A percentile compares a stretch with the other conserved stretches of the same genome.
Evolutionary conservation across 92 coral and sea anemone species (phyloP).

Genomic region (Heteractis magnifica): DNA sequence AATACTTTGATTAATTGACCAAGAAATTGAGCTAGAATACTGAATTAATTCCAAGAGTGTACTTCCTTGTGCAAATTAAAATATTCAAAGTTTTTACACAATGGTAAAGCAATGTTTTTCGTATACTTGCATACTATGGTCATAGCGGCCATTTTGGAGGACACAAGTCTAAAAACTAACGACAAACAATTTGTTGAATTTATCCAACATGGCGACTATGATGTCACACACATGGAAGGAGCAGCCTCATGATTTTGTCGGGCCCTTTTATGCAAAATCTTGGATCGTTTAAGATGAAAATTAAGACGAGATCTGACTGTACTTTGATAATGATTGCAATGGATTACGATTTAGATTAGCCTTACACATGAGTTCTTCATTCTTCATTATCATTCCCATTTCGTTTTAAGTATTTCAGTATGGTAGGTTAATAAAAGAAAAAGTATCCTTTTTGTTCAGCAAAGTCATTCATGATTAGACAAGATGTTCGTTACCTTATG

Average conservation of each 20-base stretch:
- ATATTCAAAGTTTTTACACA: no score
- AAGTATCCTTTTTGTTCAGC: background rate
- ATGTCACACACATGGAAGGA: background rate
- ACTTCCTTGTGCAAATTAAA: background rate
- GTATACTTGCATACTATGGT: no score
- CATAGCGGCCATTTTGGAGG: background rate
- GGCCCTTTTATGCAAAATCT: no score
- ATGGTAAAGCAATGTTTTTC: no score
- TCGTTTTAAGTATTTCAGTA: background rate
- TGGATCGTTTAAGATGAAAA: background rate
- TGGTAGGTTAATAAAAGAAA: background rate
- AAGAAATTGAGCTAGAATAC: background rate
- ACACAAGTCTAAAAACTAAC: background rate
- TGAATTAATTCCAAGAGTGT: background rate
- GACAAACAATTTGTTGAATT: background rate
- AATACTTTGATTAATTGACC: background rate
- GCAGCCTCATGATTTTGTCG: no score
- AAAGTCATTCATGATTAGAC: background rate
- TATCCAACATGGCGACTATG: background rate
- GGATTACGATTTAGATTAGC: background rate
- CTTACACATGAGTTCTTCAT: background rate
- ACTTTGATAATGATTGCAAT: background rate
- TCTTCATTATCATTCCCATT: background rate
- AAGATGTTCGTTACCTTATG: background rate
- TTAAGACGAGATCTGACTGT: background rate